These are phyloP conservation scores for Halcyon chelicuti DNA, from an alignment of 2,797 vertebrate species.

Conservation along the genomic window DNA sequence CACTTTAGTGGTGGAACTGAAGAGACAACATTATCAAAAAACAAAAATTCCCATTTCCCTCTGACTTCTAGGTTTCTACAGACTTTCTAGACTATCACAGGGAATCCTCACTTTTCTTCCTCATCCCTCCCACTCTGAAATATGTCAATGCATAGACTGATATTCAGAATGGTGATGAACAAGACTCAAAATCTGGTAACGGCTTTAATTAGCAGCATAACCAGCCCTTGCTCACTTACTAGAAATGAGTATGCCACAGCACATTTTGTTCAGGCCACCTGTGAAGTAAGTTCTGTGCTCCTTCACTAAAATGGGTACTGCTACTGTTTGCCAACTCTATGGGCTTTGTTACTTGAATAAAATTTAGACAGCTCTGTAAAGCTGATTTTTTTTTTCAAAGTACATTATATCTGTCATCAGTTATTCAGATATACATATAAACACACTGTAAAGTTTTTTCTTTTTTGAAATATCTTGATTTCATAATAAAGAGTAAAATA, in stretches of 20 bases:
- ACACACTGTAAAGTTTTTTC: neutral
- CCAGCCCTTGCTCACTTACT: neutral
- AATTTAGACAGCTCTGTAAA: neutral
- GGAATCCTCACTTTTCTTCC: neutral
- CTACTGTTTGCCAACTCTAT: neutral
- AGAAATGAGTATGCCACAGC: neutral
- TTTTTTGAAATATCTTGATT: neutral
- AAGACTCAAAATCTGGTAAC: neutral
- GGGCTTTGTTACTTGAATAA: neutral
- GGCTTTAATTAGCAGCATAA: neutral
- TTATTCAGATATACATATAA: neutral
- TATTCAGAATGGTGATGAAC: neutral
- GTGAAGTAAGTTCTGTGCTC: neutral
- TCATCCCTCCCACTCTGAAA: neutral
- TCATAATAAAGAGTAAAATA: neutral
- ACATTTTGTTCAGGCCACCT: neutral
- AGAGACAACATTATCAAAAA: neutral
- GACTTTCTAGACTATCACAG: neutral
- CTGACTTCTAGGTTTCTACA: neutral
- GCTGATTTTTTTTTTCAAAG: neutral
- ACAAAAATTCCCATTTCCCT: neutral
- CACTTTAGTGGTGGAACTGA: neutral
- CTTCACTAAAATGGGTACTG: neutral
- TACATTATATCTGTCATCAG: neutral
- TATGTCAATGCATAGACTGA: neutral